These are phyloP conservation scores for Elmis aenea DNA, from an alignment of 2,888 invertebrate genomes.

Conservation along the genomic window DNA sequence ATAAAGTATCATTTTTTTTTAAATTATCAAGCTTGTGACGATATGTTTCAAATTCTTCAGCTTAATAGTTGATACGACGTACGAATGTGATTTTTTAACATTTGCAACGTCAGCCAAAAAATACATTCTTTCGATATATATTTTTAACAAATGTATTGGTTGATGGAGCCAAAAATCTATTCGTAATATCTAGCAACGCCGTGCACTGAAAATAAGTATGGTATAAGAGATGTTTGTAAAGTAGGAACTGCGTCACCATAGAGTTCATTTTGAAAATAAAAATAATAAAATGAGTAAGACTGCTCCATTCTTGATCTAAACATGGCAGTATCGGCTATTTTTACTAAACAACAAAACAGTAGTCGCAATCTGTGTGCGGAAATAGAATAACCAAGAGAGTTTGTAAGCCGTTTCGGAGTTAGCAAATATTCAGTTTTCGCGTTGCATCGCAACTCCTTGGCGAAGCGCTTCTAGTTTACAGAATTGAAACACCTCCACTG, in stretches of 20 bases:
- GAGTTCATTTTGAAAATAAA: constrained; percentile 1
- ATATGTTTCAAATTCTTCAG: no score
- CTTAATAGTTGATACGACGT: no score
- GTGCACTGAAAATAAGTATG: constrained; percentile 1
- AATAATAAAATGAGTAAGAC: constrained; percentile 7
- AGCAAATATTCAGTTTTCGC: no score
- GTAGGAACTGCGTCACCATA: not conserved
- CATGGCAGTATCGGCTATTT: constrained; percentile 20
- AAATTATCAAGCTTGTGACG: no score
- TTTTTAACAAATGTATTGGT: constrained; percentile 18
- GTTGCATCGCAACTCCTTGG: no score
- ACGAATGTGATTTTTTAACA: constrained; percentile 1
- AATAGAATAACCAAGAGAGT: constrained; percentile 18
- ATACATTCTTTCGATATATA: constrained; percentile 18
- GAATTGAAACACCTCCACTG: no score
- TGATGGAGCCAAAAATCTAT: constrained; percentile 10
- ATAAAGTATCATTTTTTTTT: no score
- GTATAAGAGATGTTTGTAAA: constrained; percentile 1
- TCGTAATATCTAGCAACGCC: constrained; percentile 1
- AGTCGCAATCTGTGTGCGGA: constrained; percentile 19
- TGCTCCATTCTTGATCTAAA: constrained; percentile 21
- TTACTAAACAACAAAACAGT: constrained; percentile 20
- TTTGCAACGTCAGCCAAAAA: constrained; percentile 11
- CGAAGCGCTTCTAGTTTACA: no score
- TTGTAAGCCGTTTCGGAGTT: no score